Conservation (phyloP, 2,888 invertebrate species). For the Xestobium rufovillosum region DNA sequence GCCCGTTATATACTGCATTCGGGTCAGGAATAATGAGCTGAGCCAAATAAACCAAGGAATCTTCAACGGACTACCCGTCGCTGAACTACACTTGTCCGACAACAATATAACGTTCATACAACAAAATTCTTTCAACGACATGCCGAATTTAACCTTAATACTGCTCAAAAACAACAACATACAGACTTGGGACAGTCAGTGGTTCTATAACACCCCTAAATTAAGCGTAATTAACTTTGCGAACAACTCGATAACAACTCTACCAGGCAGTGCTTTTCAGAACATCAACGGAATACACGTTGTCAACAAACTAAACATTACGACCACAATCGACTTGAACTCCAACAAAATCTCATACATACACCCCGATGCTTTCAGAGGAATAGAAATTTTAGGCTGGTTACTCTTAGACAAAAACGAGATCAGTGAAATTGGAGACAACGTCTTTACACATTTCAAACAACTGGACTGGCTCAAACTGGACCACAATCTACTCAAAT, state of each 20-base stretch:
- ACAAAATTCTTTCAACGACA: conserved; percentile 28
- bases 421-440: conserved; percentile 27
- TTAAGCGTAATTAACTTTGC: conserved; percentile 28
- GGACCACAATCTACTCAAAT: conserved; percentile 31
- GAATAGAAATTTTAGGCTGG: conserved; percentile 28
- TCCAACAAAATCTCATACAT: conserved; percentile 28
- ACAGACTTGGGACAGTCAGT: conserved; percentile 25
- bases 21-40: conserved; percentile 27
- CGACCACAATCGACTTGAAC: conserved; percentile 27
- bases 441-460: conserved; percentile 29
- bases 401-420: conserved; percentile 29
- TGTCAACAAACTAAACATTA: conserved; percentile 21
- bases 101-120: conserved; percentile 30
- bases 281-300: conserved; percentile 25
- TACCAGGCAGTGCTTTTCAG: conserved; percentile 26
- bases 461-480: conserved; percentile 34
- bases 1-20: conserved; percentile 25
- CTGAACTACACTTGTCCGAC: conserved; percentile 26
- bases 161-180: conserved; percentile 30
- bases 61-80: conserved; percentile 26
- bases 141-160: conserved; percentile 28
- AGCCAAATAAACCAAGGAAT: conserved; percentile 26
- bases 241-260: conserved; percentile 26
- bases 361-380: conserved; percentile 29
- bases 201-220: conserved; percentile 30